Percentiles rank a stretch among this genome's conserved stretches.
phyloP scores from a whole-genome alignment of 1,140 invertebrate genomes.

The Oncopeltus fasciatus region DNA sequence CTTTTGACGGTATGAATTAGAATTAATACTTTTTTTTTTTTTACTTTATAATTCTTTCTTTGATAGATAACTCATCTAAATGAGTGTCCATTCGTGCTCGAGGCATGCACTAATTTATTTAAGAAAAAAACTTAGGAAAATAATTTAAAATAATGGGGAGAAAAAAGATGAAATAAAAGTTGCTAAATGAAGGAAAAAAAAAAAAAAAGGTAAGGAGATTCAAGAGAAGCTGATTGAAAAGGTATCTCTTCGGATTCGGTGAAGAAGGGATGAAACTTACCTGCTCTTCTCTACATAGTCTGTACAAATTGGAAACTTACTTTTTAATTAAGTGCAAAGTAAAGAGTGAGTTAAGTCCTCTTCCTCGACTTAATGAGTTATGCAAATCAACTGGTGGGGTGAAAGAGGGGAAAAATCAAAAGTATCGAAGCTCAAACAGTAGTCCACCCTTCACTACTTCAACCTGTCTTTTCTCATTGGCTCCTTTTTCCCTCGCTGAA shows the following conservation, averaged over 20 bases:
- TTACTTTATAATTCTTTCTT: too few species aligned
- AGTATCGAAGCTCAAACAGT: not conserved
- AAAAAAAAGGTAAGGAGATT: not conserved
- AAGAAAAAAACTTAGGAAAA: too few species aligned
- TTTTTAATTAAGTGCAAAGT: slow-evolving; percentile 19
- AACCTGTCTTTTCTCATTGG: too few species aligned
- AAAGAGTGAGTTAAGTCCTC: slow-evolving; percentile 17
- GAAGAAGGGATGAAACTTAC: not conserved
- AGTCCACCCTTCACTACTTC: not conserved
- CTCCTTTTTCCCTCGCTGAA: too few species aligned
- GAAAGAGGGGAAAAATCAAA: not conserved
- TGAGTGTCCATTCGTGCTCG: too few species aligned
- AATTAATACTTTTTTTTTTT: too few species aligned
- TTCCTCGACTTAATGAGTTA: slow-evolving; percentile 16
- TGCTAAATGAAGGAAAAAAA: not conserved
- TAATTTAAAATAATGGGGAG: too few species aligned
- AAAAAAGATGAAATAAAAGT: too few species aligned
- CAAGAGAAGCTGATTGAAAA: not conserved
- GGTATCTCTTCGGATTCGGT: not conserved
- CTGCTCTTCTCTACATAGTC: not conserved
- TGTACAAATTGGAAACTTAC: slow-evolving; percentile 15
- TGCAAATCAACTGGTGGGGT: slow-evolving; percentile 16
- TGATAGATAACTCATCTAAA: too few species aligned
- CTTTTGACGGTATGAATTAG: too few species aligned
- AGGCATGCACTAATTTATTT: too few species aligned